phyloP scores from a whole-genome alignment of 2,113 vertebrate genomes.

The Thalassoma bifasciatum region DNA sequence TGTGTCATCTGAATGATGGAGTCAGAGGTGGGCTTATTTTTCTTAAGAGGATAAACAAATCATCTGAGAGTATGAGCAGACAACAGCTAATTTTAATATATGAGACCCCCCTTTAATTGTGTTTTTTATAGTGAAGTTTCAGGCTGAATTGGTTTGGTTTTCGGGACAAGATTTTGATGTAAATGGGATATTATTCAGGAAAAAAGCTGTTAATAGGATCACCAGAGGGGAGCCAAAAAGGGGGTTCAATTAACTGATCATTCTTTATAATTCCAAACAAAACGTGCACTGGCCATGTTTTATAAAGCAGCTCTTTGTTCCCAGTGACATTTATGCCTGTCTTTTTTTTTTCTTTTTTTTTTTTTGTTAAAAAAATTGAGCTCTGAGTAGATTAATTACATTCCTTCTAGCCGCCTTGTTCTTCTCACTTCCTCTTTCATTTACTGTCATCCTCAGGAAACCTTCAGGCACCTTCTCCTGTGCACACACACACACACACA shows the following conservation, averaged over 20 bases:
- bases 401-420: conserved; percentile 34
- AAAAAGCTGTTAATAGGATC: conserved; percentile 28
- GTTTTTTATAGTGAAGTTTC: conserved; percentile 10
- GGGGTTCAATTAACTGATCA: conserved; percentile 19
- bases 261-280: conserved; percentile 39
- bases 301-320: background rate
- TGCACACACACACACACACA: conserved; percentile 21
- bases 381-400: conserved; percentile 45
- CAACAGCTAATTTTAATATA: conserved; percentile 44
- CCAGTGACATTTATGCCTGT: background rate
- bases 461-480: conserved; percentile 49
- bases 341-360: conserved; percentile 26
- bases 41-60: conserved; percentile 62
- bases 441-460: conserved; percentile 53
- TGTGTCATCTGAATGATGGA: conserved; percentile 65
- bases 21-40: conserved; percentile 45
- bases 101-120: conserved; percentile 40
- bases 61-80: conserved; percentile 37
- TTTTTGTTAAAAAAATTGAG: conserved; percentile 29
- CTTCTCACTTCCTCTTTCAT: conserved; percentile 58
- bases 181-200: conserved; percentile 36
- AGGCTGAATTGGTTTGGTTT: conserved; percentile 22
- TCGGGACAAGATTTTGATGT: conserved; percentile 25
- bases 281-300: conserved; percentile 15
- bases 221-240: conserved; percentile 15